phyloP scores from a whole-genome alignment of 2,888 invertebrate genomes.

The Epinotia nisella region DNA sequence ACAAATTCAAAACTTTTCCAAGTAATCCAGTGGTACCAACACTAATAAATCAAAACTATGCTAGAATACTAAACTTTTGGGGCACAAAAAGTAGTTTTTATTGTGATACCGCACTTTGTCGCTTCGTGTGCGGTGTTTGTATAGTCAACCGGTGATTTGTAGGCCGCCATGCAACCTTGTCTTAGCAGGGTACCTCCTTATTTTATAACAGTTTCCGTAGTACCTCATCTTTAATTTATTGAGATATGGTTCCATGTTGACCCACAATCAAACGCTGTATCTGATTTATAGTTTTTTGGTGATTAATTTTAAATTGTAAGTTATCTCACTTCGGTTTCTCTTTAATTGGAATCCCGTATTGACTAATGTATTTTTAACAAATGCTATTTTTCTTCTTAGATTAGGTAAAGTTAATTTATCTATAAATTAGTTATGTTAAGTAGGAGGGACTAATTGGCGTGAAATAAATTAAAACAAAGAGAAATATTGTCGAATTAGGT shows the following conservation, averaged over 20 bases:
- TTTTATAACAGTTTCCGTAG: not conserved
- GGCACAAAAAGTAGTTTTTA: conserved; percentile 56
- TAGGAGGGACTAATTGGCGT: conserved; percentile 21
- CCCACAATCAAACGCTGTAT: conserved; percentile 51
- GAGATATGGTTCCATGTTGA: not conserved
- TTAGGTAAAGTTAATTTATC: conserved; percentile 29
- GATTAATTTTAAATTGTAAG: conserved; percentile 74
- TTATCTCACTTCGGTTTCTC: conserved; percentile 61
- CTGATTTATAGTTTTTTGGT: conserved; percentile 75
- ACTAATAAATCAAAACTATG: conserved; percentile 49
- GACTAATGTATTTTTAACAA: conserved; percentile 73
- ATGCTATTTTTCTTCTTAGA: conserved; percentile 51
- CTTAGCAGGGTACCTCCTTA: not conserved
- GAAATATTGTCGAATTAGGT: not conserved
- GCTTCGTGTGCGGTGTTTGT: conserved; percentile 39
- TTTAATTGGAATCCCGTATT: conserved; percentile 63
- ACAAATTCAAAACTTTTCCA: conserved; percentile 24
- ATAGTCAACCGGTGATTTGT: conserved; percentile 14
- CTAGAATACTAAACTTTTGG: conserved; percentile 56
- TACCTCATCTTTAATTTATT: not conserved
- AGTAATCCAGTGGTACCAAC: conserved; percentile 30
- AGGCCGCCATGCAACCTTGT: conserved; percentile 10
- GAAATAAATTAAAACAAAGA: conserved; percentile 11
- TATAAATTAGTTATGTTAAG: conserved; percentile 37
- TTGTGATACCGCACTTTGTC: conserved; percentile 51